Evolutionary conservation across 2,113 vertebrate genomes (phyloP), one percentile per base, ranked within the genome.

Genomic region (Gymnarchus niloticus): DNA sequence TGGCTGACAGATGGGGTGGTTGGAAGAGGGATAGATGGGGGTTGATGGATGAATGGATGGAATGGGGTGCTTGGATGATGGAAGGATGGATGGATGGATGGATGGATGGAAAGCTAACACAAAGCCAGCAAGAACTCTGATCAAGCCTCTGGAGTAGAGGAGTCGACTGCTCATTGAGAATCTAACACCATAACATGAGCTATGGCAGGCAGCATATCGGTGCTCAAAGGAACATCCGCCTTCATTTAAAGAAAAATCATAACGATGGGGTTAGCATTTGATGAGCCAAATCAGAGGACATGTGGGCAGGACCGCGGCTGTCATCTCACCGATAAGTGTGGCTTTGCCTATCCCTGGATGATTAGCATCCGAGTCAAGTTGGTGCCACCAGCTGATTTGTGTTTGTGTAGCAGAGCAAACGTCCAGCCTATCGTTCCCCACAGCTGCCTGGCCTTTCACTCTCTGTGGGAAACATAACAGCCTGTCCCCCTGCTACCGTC

Each of bases 361-460:
- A 86, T 86, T 54, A 86, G 80, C 56, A 82, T 82, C 56, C 56
- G 1, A 3, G 80, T 49, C 44, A 33, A 46, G 3, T 65, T n/a
- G 46, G 44, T 69, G 85, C 41, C 76, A 51, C 77, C 85, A 49
- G 54, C 85, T 25, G 78, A 82, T 86, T 65, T 82, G 44, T 51
- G 14, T 82, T 86, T 57, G 76, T 49, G 23, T 81, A 65, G 17
- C 23, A 21, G 9, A 69, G 78, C 23, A 57, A 81, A 57, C 33
- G 28, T 59, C 46, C 25, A 25, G 4, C 44, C 77, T 86, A 65
- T 81, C 85, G 6, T 19, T 82, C 56, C 56, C 85, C 65, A 44
- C 85, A 86, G 85, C 76, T 56, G 41, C n/a, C 28, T 23, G 80
- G 56, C 57, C 85, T 82, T 73, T 86, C 54, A 56, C 44, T 86